phyloP scores from a whole-genome alignment of 2,113 vertebrate genomes.

The Halichoeres trimaculatus region DNA sequence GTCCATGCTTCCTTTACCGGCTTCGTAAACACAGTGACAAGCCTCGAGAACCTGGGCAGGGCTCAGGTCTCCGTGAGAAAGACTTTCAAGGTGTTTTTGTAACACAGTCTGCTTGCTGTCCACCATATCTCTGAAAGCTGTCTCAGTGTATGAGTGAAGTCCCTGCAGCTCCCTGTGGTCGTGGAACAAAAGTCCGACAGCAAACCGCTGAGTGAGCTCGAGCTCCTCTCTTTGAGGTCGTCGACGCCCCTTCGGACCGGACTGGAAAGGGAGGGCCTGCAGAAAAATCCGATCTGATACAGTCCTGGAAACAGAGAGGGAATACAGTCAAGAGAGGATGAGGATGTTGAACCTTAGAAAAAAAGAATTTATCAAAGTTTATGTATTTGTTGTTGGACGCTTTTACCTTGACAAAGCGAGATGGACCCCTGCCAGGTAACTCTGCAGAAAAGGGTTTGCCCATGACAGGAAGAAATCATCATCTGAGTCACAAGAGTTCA shows the following conservation, averaged over 20 bases:
- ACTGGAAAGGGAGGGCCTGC: constrained; percentile 73
- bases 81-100: constrained; percentile 79
- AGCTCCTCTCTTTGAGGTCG: constrained; percentile 86
- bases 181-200: constrained; percentile 87
- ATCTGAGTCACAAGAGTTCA: not conserved
- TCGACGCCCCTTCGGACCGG: constrained; percentile 82
- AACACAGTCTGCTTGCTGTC: constrained; percentile 80
- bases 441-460: constrained; percentile 86
- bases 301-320: constrained; percentile 66
- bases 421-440: constrained; percentile 87
- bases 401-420: constrained; percentile 81
- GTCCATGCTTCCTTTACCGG: constrained; percentile 48
- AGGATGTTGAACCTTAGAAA: not conserved
- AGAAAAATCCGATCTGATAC: constrained; percentile 84
- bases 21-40: constrained; percentile 88
- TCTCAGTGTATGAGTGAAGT: constrained; percentile 52
- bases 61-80: constrained; percentile 76
- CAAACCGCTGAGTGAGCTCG: constrained; percentile 85
- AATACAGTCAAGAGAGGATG: constrained; percentile 13
- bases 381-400: not conserved
- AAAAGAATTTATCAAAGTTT: not conserved
- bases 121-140: not conserved
- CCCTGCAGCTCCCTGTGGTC: constrained; percentile 48
- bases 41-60: constrained; percentile 86
- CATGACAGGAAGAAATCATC: constrained; percentile 73